A percentile compares a stretch with the other conserved stretches of the same genome.
phyloP scores from a whole-genome alignment of 2,797 vertebrate species.

The Manis pentadactyla region DNA sequence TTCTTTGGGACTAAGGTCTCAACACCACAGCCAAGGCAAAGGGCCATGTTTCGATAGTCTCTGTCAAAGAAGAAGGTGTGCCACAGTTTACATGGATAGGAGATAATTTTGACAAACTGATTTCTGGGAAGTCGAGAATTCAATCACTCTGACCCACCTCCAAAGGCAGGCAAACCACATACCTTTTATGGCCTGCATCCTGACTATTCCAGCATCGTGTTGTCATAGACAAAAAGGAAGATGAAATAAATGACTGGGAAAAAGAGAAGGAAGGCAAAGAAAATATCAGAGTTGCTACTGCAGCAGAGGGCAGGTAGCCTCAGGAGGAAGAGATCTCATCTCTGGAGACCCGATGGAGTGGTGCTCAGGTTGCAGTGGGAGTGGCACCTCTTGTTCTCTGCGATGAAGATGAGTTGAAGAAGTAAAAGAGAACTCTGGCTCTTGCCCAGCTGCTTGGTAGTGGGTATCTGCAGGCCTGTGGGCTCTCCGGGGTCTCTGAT shows the following conservation, averaged over 20 bases:
- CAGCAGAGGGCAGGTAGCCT: slow-evolving; percentile 90
- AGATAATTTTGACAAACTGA: slow-evolving; percentile 87
- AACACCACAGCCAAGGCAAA: neutral
- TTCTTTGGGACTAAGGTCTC: neutral
- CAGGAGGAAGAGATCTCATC: slow-evolving; percentile 90
- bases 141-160: slow-evolving; percentile 90
- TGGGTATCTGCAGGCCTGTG: slow-evolving; percentile 84
- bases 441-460: slow-evolving; percentile 89
- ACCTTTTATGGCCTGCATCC: slow-evolving; percentile 92
- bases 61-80: slow-evolving; percentile 86
- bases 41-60: slow-evolving; percentile 92
- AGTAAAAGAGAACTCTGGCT: slow-evolving; percentile 92
- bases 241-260: slow-evolving; percentile 90
- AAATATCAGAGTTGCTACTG: slow-evolving; percentile 91
- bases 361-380: slow-evolving; percentile 92
- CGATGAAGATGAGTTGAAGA: slow-evolving; percentile 92
- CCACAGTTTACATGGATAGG: slow-evolving; percentile 89
- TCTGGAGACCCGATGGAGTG: slow-evolving; percentile 92
- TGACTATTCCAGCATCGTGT: slow-evolving; percentile 91
- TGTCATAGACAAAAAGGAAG: slow-evolving; percentile 89
- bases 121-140: slow-evolving; percentile 91
- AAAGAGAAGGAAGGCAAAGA: slow-evolving; percentile 92
- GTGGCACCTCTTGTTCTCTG: slow-evolving; percentile 91
- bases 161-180: slow-evolving; percentile 93
- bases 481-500: neutral